Base-by-base conservation (phyloP, 2,888 invertebrate species). In the Eupeodes latifasciatus region DNA sequence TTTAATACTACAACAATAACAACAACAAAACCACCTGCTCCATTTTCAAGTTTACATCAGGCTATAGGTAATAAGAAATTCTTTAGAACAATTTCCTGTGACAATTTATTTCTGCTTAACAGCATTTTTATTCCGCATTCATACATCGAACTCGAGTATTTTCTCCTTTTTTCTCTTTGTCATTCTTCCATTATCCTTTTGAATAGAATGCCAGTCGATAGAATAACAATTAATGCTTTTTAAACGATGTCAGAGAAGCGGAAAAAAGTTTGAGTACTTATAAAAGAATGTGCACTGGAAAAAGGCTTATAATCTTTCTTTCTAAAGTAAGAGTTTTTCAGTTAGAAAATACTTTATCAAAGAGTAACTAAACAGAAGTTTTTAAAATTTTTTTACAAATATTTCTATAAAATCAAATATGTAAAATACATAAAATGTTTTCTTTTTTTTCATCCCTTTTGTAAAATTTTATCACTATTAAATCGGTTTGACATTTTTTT, bases 141-240 rank as follows among this genome's bases (percentile, higher is more conserved):
- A n/a, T 7, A 27, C 27, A 27, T 9, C 11, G 49, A 49, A 14
- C 66, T 9, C 11, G 27, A 49, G 27, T 27, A 27, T 7, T 49
- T 49, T 12, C 57, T 19, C 19, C 19, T 34, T 5, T 12, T 27
- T 27, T 47, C 49, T 49, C 27, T 66, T 19, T 47, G 7, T 14
- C 61, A 36, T 61, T 66, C 16, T 40, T 40, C 62, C 27, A 62
- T 62, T 62, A 40, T 34, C 36, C 12, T 16, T 40, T n/a, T 10
- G 19, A 66, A 66, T 14, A 12, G 66, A 47, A 47, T 47, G 66
- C 12, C 27, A 16, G 16, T 12, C 19, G 14, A 27, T 11, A 27
- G 47, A 66, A 66, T 66, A 66, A 49, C 47, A 66, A 66, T 66
- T 19, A 66, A 66, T 49, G 19, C 10, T 66, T 40, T 14, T 47